Percentiles rank a stretch among this genome's conserved stretches.
Conservation (phyloP, 2,113 vertebrate genomes). For the Acanthochromis polyacanthus region DNA sequence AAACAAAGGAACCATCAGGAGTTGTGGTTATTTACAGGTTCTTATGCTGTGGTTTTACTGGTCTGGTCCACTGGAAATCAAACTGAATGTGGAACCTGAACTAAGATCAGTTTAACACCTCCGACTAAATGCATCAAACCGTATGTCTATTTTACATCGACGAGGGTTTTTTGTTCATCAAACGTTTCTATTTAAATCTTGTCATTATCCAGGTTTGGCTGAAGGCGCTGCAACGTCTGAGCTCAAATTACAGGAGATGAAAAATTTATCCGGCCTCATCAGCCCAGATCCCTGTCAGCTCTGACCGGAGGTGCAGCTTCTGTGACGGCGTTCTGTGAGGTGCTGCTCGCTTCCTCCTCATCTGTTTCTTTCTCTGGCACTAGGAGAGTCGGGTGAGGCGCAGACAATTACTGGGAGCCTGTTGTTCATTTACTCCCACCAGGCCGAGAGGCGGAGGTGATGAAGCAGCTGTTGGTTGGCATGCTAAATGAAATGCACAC, state of each 20-base stretch:
- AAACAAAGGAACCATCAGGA: too few relatives aligned
- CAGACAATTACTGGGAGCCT: constrained; percentile 77
- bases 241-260: constrained; percentile 51
- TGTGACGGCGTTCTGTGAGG: constrained; percentile 53
- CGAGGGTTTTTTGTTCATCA: constrained; percentile 18
- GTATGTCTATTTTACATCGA: background rate
- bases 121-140: background rate
- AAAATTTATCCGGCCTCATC: constrained; percentile 38
- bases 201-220: constrained; percentile 19
- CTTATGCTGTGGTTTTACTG: too few relatives aligned
- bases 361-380: constrained; percentile 57
- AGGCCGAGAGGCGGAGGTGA: constrained; percentile 77
- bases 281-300: constrained; percentile 39
- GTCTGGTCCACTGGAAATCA: too few relatives aligned
- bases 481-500: constrained; percentile 71
- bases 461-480: constrained; percentile 80
- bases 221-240: constrained; percentile 32
- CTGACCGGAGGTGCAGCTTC: constrained; percentile 48
- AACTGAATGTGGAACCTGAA: too few relatives aligned
- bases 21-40: too few relatives aligned
- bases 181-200: constrained; percentile 23
- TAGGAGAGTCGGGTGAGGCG: constrained; percentile 59
- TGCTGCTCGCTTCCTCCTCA: constrained; percentile 58
- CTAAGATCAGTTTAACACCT: too few relatives aligned
- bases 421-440: constrained; percentile 81